A percentile compares a stretch with the other conserved stretches of the same genome.
phyloP scores from a whole-genome alignment of 2,797 vertebrate species.

The Sarcophilus harrisii region DNA sequence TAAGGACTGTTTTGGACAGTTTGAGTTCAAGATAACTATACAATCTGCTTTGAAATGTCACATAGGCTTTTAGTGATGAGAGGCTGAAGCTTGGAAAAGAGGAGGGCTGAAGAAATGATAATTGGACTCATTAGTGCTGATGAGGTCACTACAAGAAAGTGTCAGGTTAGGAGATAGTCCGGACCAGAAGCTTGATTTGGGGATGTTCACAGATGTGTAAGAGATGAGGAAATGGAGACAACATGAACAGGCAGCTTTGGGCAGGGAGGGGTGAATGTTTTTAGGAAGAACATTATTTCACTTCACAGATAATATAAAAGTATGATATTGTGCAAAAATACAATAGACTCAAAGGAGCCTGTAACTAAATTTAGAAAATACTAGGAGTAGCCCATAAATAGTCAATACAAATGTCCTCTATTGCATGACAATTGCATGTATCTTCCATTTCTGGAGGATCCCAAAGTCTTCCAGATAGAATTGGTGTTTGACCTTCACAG shows the following conservation, averaged over 20 bases:
- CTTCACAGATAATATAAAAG: background rate
- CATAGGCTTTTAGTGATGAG: background rate
- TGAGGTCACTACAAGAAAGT: background rate
- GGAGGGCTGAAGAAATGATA: background rate
- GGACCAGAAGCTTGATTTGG: background rate
- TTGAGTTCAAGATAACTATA: background rate
- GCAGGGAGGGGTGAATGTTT: background rate
- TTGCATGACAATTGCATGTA: too few species aligned
- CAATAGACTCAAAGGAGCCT: background rate
- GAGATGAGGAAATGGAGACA: background rate
- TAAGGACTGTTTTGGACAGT: background rate
- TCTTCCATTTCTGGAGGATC: background rate
- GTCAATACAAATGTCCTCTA: background rate
- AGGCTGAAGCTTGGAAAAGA: background rate
- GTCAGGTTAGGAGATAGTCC: background rate
- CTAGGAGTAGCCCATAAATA: background rate
- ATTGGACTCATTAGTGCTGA: background rate
- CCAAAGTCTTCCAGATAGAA: background rate
- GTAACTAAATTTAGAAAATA: background rate
- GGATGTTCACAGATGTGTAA: background rate
- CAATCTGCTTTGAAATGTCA: background rate
- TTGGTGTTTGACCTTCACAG: background rate
- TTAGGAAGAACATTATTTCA: background rate
- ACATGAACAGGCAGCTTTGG: background rate
- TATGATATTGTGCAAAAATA: background rate